Evolutionary conservation across 2,113 vertebrate species (phyloP), one percentile per base, ranked within the genome.

Genomic region (Chelonoidis abingdonii): DNA sequence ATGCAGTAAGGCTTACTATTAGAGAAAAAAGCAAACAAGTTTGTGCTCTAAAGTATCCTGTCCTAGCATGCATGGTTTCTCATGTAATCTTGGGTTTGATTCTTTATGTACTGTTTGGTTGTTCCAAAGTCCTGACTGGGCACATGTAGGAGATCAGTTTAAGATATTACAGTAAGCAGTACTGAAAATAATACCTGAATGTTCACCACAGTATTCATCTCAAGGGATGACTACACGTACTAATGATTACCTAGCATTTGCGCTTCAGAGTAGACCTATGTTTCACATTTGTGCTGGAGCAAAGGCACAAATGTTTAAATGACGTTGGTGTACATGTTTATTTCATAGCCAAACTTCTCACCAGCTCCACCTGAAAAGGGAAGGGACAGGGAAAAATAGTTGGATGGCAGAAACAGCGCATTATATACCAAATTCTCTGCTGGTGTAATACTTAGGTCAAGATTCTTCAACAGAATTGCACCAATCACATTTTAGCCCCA

Each of bases 21-120:
- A 93, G 92, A 90, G 47, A 87, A 79, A 93, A 87, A 83, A 93
- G 93, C 86, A 93, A 96, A 96, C 88, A 93, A 93, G 90, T 89
- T 85, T n/a, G 19, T 93, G 65, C 87, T 88, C 16, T 93, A 93
- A 97, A 95, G 57, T 56, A 93, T 84, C 69, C 52, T 96, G 88
- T 93, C 93, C 90, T 93, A 80, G 17, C 83, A 44, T 96, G 90
- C 80, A 50, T 80, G 90, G n/a, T 35, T 96, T 96, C 87, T 62
- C 50, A 88, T 84, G 3, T 88, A 89, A 84, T 94, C 93, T 92
- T 69, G 80, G 53, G 52, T 49, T 90, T 53, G 44, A 69, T 72
- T 84, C 41, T 90, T 93, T 89, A 87, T 86, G 47, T 35, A 21
- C 2, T 0, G 54, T 84, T 52, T 81, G 72, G 7, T 82, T 87